These are phyloP conservation scores for Dasypogon diadema DNA, from an alignment of 2,888 invertebrate genomes.

Conservation along the genomic window DNA sequence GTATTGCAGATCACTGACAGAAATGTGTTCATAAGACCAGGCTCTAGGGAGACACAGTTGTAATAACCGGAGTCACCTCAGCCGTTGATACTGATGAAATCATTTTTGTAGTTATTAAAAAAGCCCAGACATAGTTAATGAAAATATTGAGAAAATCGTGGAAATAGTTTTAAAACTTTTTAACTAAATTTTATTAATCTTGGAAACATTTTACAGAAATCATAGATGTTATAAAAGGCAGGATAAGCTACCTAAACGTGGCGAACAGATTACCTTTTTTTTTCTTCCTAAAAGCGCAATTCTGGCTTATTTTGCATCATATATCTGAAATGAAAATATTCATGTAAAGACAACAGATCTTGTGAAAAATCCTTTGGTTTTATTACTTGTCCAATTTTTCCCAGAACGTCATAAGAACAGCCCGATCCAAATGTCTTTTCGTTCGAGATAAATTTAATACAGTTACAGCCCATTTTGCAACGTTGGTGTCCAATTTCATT, in stretches of 20 bases:
- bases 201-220: constrained; percentile 27
- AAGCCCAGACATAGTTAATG: too few species aligned
- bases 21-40: too few species aligned
- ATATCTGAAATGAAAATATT: constrained; percentile 61
- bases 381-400: constrained; percentile 93
- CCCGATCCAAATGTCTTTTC: constrained; percentile 96
- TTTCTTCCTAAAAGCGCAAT: constrained; percentile 62
- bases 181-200: constrained; percentile 28
- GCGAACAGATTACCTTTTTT: neutral
- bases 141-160: neutral
- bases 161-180: neutral
- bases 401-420: constrained; percentile 96
- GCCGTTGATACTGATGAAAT: too few species aligned
- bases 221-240: constrained; percentile 34
- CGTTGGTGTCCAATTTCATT: constrained; percentile 93
- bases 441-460: constrained; percentile 91
- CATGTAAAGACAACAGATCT: constrained; percentile 17
- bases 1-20: too few species aligned
- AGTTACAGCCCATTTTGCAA: constrained; percentile 96
- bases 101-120: too few species aligned
- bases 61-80: too few species aligned
- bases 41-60: too few species aligned
- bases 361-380: constrained; percentile 34
- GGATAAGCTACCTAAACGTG: neutral
- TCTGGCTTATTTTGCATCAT: constrained; percentile 68